These are phyloP conservation scores for Microctenopoma stevenorrisi DNA, from an alignment of 2,797 vertebrate species.

Conservation along the genomic window DNA sequence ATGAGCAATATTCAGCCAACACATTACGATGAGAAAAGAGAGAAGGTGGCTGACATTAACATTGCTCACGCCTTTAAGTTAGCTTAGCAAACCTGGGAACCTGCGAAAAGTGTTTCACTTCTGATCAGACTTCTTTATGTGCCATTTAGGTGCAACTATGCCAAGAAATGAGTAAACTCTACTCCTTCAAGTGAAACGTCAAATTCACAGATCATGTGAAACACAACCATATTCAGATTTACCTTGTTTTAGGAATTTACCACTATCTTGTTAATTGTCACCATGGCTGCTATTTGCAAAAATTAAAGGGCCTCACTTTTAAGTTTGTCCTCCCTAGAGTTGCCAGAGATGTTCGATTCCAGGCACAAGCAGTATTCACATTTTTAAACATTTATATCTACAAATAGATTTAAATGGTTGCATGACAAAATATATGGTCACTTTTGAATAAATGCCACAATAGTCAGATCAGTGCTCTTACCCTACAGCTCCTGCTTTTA, in stretches of 20 bases:
- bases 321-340: not conserved
- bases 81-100: not conserved
- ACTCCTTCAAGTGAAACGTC: not conserved
- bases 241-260: no score
- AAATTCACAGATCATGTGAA: no score
- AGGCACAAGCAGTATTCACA: not conserved
- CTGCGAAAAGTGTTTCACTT: no score
- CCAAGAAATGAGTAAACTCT: not conserved
- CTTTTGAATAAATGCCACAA: slow-evolving; percentile 58
- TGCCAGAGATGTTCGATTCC: not conserved
- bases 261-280: not conserved
- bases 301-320: not conserved
- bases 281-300: not conserved
- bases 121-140: no score
- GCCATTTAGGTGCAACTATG: no score
- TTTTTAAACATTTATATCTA: slow-evolving; percentile 3
- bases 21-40: no score
- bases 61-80: not conserved
- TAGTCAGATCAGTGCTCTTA: slow-evolving; percentile 62
- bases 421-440: slow-evolving; percentile 45
- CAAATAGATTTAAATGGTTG: slow-evolving; percentile 44
- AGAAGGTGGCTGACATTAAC: no score
- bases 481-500: slow-evolving; percentile 67
- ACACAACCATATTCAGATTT: not conserved
- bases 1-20: no score